Conservation (phyloP, 2,888 invertebrate genomes). For the Sepioteuthis lessoniana region DNA sequence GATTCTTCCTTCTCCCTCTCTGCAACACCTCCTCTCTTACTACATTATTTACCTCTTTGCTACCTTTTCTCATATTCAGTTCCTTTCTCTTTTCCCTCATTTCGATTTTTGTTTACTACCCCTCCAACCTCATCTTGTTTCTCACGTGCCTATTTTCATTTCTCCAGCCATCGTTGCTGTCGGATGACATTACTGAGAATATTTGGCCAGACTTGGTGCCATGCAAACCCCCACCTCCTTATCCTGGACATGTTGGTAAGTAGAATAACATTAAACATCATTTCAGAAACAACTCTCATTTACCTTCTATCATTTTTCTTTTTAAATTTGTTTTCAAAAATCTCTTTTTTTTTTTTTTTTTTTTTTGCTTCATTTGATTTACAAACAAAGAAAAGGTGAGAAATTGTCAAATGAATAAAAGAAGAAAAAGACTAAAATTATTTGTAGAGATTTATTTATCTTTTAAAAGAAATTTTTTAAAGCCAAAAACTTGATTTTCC, state of each 20-base stretch:
- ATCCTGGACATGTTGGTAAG: conserved; percentile 72
- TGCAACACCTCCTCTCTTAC: neutral
- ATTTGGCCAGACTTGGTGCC: conserved; percentile 78
- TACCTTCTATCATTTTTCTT: no score
- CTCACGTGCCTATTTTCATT: neutral
- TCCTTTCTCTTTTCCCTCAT: neutral
- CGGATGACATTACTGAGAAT: neutral
- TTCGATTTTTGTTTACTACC: neutral
- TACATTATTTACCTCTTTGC: no score
- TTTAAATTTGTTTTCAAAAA: no score
- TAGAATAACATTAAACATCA: neutral
- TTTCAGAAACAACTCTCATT: no score
- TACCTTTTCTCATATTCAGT: neutral
- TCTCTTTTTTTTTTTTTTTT: no score
- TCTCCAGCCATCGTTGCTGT: neutral
- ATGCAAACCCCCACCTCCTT: conserved; percentile 85
- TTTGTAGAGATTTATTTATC: no score
- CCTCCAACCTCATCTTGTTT: neutral
- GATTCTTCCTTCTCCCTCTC: neutral
- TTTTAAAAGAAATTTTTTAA: no score
- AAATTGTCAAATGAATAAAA: no score
- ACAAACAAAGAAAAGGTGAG: no score
- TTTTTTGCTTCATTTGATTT: no score
- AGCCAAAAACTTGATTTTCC: no score
- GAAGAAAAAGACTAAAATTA: no score